Evolutionary conservation across 2,888 invertebrate species (phyloP), one percentile per base, ranked within the genome.

Genomic region (Tachystola acroxantha): DNA sequence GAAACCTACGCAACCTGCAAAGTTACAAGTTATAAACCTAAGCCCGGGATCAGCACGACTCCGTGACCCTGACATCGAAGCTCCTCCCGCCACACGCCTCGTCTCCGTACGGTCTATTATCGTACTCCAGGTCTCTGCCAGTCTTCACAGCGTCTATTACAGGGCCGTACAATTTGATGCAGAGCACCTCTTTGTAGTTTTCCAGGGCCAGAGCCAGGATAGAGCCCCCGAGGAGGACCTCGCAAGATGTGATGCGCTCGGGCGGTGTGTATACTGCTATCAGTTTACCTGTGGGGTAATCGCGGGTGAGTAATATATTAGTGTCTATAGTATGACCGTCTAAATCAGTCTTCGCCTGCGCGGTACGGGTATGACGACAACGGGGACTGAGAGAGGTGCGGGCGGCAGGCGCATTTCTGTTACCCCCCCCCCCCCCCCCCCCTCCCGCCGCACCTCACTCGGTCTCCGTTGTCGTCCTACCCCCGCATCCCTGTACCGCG

Each of bases 231-330:
- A 92, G 88, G 7, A 93, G 89, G 28, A 96, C 89, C 62, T 95
- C 94, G 69, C 94, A 93, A 0, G 94, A 92, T 24, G 91, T 91
- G 50, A 95, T 91, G 41, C 91, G 89, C 31, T 90, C 88, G 30
- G 92, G 91, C 1, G 95, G 94, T 2, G 94, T 94, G 78, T 92
- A 95, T 0, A 94, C 93, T 14, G 95, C 92, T 62, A 95, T 85
- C 36, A 94, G 87, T 66, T 92, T 91, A 32, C 95, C 95, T 94
- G 72, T n/a, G 24, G n/a, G 68, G 10, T 9, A 16, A 31, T 14
- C 2, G n/a, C n/a, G n/a, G n/a, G n/a, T n/a, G n/a, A n/a, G 19
- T n/a, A 13, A 28, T 13, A 5, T 3, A 16, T 30, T 13, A 11
- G 7, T 30, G 9, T 14, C 7, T 11, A 3, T 9, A 12, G n/a